These are phyloP conservation scores for Trematomus bernacchii DNA, from an alignment of 2,797 vertebrate genomes.

Conservation along the genomic window DNA sequence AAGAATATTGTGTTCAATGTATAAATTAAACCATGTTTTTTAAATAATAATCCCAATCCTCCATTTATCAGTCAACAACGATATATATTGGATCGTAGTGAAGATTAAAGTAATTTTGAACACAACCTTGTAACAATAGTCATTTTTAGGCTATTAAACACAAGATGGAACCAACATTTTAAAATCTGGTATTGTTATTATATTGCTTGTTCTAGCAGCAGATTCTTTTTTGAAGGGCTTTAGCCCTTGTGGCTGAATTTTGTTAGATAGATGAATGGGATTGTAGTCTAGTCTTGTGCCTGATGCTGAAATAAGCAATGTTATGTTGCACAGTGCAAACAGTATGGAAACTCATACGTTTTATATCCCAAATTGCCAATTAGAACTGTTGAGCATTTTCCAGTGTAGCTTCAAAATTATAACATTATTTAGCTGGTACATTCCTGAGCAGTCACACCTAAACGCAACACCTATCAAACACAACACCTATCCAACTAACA, in stretches of 20 bases:
- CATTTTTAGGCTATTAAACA: too few relatives aligned
- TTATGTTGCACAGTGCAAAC: too few relatives aligned
- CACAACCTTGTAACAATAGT: too few relatives aligned
- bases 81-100: background rate
- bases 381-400: background rate
- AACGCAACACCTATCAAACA: conserved; percentile 2
- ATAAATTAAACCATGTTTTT: background rate
- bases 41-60: background rate
- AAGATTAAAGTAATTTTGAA: too few relatives aligned
- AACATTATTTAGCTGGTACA: background rate
- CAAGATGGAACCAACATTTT: too few relatives aligned
- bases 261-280: too few relatives aligned
- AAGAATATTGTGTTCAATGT: background rate
- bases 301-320: too few relatives aligned
- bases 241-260: too few relatives aligned
- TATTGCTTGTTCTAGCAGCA: too few relatives aligned
- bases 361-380: background rate
- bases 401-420: background rate
- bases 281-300: too few relatives aligned
- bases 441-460: background rate
- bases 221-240: too few relatives aligned
- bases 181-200: too few relatives aligned
- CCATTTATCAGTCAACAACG: background rate
- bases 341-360: conserved; percentile 9
- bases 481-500: background rate